Percentiles rank a stretch among this genome's conserved stretches.
Conservation (phyloP, 2,113 vertebrate species). For the Tragelaphus scriptus region DNA sequence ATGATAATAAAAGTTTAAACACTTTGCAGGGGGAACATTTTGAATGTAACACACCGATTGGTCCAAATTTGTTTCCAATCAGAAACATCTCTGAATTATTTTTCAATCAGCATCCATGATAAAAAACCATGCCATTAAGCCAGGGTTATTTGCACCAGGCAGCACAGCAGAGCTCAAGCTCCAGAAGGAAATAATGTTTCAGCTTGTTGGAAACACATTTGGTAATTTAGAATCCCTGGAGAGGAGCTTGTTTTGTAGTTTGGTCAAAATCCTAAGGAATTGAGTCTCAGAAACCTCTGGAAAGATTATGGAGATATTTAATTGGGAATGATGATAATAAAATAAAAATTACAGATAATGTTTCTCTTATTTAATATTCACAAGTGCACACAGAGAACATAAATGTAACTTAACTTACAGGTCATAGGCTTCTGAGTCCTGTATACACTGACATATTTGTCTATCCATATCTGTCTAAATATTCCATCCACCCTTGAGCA, state of each 20-base stretch:
- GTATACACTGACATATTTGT: neutral
- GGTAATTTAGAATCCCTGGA: neutral
- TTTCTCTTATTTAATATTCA: neutral
- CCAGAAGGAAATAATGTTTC: neutral
- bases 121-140: neutral
- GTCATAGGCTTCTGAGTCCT: neutral
- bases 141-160: neutral
- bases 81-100: constrained; percentile 43
- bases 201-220: neutral
- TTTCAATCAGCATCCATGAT: constrained; percentile 42
- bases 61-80: constrained; percentile 54
- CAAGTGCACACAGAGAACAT: neutral
- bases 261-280: neutral
- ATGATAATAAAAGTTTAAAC: constrained; percentile 57
- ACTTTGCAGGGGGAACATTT: neutral
- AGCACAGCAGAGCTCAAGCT: neutral
- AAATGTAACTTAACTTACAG: neutral
- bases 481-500: neutral
- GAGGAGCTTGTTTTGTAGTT: neutral
- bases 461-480: neutral
- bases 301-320: neutral
- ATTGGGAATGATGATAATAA: neutral
- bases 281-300: neutral
- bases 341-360: neutral
- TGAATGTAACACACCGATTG: neutral